Conservation (phyloP, 2,797 vertebrate genomes). For the Dryobates pubescens region DNA sequence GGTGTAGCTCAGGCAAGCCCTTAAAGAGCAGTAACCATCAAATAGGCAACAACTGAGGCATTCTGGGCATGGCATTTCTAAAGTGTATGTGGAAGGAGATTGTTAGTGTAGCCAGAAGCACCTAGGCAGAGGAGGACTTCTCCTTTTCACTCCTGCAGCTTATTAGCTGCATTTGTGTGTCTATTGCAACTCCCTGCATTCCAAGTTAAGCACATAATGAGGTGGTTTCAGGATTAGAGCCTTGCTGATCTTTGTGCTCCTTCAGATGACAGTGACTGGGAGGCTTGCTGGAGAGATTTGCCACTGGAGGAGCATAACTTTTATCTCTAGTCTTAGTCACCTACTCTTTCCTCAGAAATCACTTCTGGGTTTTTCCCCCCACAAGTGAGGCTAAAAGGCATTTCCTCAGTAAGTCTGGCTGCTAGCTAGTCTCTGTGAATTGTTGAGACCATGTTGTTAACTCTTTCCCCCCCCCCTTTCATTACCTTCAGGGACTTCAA, state of each 20-base stretch:
- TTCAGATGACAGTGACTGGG: not conserved
- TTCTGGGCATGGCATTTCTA: not conserved
- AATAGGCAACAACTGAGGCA: not conserved
- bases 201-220: not conserved
- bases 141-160: not conserved
- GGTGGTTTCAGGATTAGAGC: not conserved
- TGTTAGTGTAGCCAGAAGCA: not conserved
- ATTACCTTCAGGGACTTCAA: not conserved
- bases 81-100: not conserved
- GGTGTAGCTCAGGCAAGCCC: not conserved
- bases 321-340: not conserved
- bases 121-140: not conserved
- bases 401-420: conserved; percentile 3
- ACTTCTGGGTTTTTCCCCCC: not conserved
- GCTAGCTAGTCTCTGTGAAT: not conserved
- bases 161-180: not conserved
- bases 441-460: not conserved
- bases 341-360: conserved; percentile 6
- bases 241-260: not conserved
- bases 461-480: not conserved
- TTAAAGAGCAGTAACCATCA: not conserved
- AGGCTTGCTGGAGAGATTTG: not conserved
- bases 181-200: not conserved
- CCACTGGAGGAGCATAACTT: not conserved
- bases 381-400: not conserved